These are phyloP conservation scores for Troilus luridus DNA, from an alignment of 2,888 invertebrate genomes.

Conservation along the genomic window DNA sequence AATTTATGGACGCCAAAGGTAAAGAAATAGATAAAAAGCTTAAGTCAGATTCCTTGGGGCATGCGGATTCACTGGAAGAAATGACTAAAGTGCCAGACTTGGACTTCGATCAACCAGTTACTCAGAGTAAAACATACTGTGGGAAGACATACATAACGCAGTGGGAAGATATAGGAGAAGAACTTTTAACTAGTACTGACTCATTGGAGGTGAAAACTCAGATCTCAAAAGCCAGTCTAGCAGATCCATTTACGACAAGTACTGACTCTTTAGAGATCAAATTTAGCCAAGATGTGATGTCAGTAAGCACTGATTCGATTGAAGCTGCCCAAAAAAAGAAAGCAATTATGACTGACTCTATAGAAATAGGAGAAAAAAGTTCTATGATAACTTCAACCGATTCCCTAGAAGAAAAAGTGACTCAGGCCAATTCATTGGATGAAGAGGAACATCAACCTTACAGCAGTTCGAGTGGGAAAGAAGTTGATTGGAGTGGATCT, in stretches of 20 bases:
- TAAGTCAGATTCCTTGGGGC: conserved; percentile 71
- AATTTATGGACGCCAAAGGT: conserved; percentile 63
- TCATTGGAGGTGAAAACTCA: conserved; percentile 74
- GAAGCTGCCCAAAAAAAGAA: conserved; percentile 70
- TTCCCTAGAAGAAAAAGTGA: conserved; percentile 68
- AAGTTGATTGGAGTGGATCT: conserved; percentile 70
- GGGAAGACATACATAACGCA: conserved; percentile 64
- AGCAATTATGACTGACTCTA: conserved; percentile 73
- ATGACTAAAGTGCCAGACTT: conserved; percentile 73
- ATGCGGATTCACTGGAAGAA: conserved; percentile 73
- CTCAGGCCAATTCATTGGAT: conserved; percentile 71
- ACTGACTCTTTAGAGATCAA: conserved; percentile 74
- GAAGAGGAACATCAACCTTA: conserved; percentile 68
- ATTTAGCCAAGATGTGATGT: conserved; percentile 68
- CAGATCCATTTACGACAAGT: conserved; percentile 75
- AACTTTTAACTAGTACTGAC: conserved; percentile 73
- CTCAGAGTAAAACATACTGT: conserved; percentile 66
- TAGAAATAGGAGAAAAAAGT: conserved; percentile 70
- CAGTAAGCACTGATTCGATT: conserved; percentile 70
- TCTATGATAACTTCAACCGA: conserved; percentile 72
- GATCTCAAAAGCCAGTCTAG: conserved; percentile 67
- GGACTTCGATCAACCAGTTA: conserved; percentile 70
- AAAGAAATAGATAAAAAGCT: conserved; percentile 55
- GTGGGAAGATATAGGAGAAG: conserved; percentile 66
- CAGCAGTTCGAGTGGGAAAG: conserved; percentile 71